Conservation (phyloP, 2,113 vertebrate genomes). For the Oenanthe melanoleuca region DNA sequence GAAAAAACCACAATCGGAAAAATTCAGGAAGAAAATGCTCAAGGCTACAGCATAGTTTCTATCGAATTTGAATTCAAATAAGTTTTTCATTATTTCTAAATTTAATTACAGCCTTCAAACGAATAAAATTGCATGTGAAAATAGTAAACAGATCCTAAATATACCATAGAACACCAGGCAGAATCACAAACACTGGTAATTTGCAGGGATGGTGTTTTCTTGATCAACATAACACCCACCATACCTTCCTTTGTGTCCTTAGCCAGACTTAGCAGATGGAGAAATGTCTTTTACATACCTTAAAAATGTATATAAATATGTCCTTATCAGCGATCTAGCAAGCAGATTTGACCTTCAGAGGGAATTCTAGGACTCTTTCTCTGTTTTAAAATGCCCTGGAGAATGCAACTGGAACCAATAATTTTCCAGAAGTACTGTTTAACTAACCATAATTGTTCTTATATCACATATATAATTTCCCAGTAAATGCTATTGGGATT, state of each 20-base stretch:
- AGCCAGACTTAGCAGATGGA: neutral
- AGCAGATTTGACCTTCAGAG: neutral
- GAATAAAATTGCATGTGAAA: constrained; percentile 26
- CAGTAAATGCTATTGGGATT: neutral
- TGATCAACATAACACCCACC: neutral
- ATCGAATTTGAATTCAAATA: constrained; percentile 48
- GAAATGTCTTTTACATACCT: neutral
- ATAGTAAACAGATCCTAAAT: constrained; percentile 29
- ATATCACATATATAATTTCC: constrained; percentile 5
- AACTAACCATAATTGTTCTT: neutral
- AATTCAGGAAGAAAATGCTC: constrained; percentile 17
- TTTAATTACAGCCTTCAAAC: constrained; percentile 32
- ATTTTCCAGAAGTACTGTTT: constrained; percentile 34
- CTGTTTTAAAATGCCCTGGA: neutral
- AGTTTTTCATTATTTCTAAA: constrained; percentile 49
- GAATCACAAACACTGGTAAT: constrained; percentile 7
- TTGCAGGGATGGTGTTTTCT: neutral
- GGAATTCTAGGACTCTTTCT: neutral
- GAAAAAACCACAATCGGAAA: neutral
- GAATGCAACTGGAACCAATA: neutral
- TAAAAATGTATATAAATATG: neutral
- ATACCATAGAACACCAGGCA: neutral
- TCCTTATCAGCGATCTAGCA: neutral
- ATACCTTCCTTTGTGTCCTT: neutral
- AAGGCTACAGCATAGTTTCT: constrained; percentile 14